These are phyloP conservation scores for Trinectes maculatus DNA, from an alignment of 2,113 vertebrate species.

Conservation along the genomic window DNA sequence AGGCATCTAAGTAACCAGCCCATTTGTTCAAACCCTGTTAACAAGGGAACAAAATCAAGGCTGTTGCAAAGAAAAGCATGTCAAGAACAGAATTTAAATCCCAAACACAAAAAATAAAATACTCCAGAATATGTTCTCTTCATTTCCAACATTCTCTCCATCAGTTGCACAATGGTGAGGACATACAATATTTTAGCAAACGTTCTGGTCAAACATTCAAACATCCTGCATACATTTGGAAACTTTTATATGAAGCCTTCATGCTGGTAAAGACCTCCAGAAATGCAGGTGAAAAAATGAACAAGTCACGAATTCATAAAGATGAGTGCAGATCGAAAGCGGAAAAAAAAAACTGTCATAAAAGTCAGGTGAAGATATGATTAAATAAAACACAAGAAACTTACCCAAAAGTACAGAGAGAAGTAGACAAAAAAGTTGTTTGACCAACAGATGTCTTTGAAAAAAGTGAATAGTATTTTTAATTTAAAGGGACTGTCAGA, in stretches of 20 bases:
- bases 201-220: neutral
- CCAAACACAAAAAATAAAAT: neutral
- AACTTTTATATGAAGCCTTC: neutral
- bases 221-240: neutral
- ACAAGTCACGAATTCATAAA: too few species aligned
- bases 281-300: neutral
- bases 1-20: slow-evolving; percentile 7
- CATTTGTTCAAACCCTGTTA: neutral
- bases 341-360: too few species aligned
- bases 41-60: neutral
- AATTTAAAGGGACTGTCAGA: slow-evolving; percentile 6
- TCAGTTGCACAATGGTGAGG: neutral
- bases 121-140: neutral
- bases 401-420: neutral
- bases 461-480: slow-evolving; percentile 5
- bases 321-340: too few species aligned
- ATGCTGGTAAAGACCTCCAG: neutral
- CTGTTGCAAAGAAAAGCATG: neutral
- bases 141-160: neutral
- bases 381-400: neutral
- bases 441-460: neutral
- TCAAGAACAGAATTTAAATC: neutral
- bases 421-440: slow-evolving; percentile 2
- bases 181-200: neutral
- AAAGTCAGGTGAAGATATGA: neutral